A percentile compares a stretch with the other conserved stretches of the same genome.
Evolutionary conservation across 2,888 invertebrate genomes (phyloP).

Genomic region (Tuberolachnus salignus): DNA sequence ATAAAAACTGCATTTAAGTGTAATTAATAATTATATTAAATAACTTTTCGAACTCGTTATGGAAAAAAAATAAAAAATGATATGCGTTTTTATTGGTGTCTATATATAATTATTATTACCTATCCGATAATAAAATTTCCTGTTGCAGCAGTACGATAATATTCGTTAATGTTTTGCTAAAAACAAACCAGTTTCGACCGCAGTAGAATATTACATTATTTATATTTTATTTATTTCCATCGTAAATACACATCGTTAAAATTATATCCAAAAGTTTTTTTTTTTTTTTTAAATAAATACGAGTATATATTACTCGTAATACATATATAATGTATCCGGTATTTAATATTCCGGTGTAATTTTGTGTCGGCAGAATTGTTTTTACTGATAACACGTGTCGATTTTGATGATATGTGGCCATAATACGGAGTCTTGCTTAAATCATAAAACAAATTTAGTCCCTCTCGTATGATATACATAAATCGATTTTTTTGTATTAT

Average conservation of each 20-base stretch:
- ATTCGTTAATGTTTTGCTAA: constrained; percentile 1
- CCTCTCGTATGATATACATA: too few relatives aligned
- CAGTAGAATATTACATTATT: too few relatives aligned
- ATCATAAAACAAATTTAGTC: too few relatives aligned
- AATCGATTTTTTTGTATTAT: too few relatives aligned
- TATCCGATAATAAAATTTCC: too few relatives aligned
- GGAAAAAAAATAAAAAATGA: too few relatives aligned
- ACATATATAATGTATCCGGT: not conserved
- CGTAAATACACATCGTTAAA: not conserved
- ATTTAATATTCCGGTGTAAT: constrained; percentile 4
- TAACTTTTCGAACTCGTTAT: not conserved
- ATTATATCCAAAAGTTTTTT: not conserved
- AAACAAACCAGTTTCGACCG: constrained; percentile 8
- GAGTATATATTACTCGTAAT: not conserved
- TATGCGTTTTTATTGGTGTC: too few relatives aligned
- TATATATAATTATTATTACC: too few relatives aligned
- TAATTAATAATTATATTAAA: not conserved
- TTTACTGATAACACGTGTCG: not conserved
- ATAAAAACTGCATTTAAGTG: not conserved
- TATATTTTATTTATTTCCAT: constrained; percentile 7
- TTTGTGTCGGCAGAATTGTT: not conserved
- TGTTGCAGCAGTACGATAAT: not conserved
- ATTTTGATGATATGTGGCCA: too few relatives aligned
- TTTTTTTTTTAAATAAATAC: too few relatives aligned
- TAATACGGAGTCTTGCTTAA: too few relatives aligned